These are phyloP conservation scores for Alouatta palliata DNA, from an alignment of 2,113 vertebrate species.

Conservation along the genomic window DNA sequence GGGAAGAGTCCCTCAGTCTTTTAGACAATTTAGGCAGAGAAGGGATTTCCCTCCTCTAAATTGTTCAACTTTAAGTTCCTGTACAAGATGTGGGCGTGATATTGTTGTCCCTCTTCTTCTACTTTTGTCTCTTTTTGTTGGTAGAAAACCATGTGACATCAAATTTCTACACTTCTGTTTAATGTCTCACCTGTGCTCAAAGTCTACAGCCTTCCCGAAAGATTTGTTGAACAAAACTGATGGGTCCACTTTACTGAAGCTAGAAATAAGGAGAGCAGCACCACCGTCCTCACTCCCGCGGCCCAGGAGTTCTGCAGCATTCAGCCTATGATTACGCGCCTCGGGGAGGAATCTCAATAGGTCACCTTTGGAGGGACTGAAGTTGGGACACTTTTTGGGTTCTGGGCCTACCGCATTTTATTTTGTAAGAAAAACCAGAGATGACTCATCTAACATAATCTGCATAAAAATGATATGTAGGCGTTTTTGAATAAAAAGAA, in stretches of 20 bases:
- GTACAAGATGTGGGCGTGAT: background rate
- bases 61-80: background rate
- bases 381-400: constrained; percentile 37
- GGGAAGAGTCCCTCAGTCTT: background rate
- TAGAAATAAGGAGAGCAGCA: constrained; percentile 43
- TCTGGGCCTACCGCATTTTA: background rate
- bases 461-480: constrained; percentile 73
- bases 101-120: background rate
- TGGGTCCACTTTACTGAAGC: constrained; percentile 49
- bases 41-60: background rate
- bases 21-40: background rate
- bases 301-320: background rate
- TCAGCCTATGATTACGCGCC: background rate
- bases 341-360: constrained; percentile 42
- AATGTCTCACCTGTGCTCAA: constrained; percentile 44
- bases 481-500: constrained; percentile 67
- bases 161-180: constrained; percentile 60
- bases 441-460: constrained; percentile 21
- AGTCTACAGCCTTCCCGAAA: background rate
- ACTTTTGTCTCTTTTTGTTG: background rate
- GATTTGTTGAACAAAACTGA: constrained; percentile 61
- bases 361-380: constrained; percentile 66
- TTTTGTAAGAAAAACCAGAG: constrained; percentile 72
- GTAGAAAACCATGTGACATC: background rate
- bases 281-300: background rate